Percentiles rank a stretch among this genome's conserved stretches.
Evolutionary conservation across 2,888 invertebrate genomes (phyloP).

Genomic region (Ichneumoninae sp.): DNA sequence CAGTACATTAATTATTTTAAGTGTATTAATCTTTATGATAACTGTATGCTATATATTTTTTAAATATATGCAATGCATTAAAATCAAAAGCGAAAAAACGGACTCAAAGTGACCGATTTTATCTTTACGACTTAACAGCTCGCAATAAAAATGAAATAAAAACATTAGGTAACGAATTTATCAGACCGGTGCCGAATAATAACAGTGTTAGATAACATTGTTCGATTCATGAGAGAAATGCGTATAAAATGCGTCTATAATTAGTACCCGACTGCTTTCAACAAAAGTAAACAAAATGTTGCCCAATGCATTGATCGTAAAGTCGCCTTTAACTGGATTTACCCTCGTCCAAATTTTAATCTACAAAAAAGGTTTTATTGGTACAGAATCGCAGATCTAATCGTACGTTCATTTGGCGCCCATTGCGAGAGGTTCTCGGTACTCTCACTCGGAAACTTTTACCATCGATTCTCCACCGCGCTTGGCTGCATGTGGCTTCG

Average conservation of each 20-base stretch:
- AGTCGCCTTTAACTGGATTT: no score
- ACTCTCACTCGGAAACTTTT: conserved; percentile 66
- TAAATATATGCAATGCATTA: no score
- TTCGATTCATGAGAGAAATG: not conserved
- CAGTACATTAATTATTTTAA: no score
- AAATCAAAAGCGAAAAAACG: no score
- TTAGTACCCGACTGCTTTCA: not conserved
- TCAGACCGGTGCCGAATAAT: no score
- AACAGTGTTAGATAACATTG: no score
- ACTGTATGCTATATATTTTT: no score
- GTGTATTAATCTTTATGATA: no score
- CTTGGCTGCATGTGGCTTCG: not conserved
- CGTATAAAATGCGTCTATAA: not conserved
- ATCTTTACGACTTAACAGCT: no score
- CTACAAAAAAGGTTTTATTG: conserved; percentile 17
- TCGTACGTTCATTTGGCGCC: conserved; percentile 51
- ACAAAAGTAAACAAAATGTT: not conserved
- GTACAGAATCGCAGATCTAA: conserved; percentile 49
- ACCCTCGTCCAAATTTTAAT: not conserved
- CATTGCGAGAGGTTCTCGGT: not conserved
- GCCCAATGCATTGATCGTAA: not conserved
- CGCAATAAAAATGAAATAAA: no score
- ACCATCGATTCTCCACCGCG: conserved; percentile 31
- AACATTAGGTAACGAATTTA: no score
- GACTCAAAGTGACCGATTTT: no score